These are phyloP conservation scores for Eristalinus aeneus DNA, from an alignment of 2,888 invertebrate genomes.

Conservation along the genomic window DNA sequence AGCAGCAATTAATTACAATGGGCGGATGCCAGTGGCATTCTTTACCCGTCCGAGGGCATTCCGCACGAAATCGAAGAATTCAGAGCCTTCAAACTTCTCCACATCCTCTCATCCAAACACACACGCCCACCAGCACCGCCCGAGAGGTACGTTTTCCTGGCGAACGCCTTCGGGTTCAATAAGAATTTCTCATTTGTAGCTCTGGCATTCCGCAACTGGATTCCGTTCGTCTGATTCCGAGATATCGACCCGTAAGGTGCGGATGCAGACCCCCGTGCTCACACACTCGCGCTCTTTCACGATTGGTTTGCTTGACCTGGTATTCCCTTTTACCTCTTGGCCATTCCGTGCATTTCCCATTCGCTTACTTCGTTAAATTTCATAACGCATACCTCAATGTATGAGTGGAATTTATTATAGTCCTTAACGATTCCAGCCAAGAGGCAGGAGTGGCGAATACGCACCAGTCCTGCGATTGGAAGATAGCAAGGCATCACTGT, in stretches of 20 bases:
- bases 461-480: conserved; percentile 2
- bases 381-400: conserved; percentile 66
- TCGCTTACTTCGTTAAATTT: conserved; percentile 53
- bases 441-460: conserved; percentile 16
- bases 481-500: conserved; percentile 41
- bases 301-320: conserved; percentile 20
- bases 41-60: conserved; percentile 22
- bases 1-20: conserved; percentile 54
- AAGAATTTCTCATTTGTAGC: conserved; percentile 61
- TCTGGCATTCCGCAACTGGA: conserved; percentile 53
- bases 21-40: conserved; percentile 38
- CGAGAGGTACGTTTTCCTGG: not conserved
- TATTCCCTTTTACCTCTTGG: conserved; percentile 12
- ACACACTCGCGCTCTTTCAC: not conserved
- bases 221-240: conserved; percentile 39
- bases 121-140: not conserved
- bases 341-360: conserved; percentile 50
- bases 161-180: conserved; percentile 17
- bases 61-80: conserved; percentile 32
- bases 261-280: not conserved
- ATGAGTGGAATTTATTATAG: conserved; percentile 63
- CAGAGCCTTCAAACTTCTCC: conserved; percentile 27
- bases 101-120: conserved; percentile 13
- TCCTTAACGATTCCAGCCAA: conserved; percentile 46
- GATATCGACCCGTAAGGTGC: conserved; percentile 37